phyloP scores from a whole-genome alignment of 2,113 vertebrate genomes.

The Nannobrachium achirus region DNA sequence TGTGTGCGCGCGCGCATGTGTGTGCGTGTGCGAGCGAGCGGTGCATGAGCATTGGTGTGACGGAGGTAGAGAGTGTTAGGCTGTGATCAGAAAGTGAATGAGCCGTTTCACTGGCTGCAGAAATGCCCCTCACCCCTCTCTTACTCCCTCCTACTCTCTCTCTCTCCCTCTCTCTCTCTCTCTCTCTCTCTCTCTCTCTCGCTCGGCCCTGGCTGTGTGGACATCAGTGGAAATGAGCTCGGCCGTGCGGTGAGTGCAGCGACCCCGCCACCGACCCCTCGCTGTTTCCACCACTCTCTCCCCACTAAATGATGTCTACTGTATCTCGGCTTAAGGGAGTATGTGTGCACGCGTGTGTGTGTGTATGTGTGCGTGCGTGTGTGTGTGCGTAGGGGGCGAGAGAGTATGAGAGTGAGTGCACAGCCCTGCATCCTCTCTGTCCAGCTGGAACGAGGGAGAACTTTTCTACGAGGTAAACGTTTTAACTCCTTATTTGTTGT shows the following conservation, averaged over 20 bases:
- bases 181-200: constrained; percentile 13
- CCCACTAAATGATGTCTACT: constrained; percentile 69
- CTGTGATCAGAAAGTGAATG: constrained; percentile 78
- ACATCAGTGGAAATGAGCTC: constrained; percentile 77
- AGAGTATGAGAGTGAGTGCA: background rate
- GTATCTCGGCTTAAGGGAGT: constrained; percentile 42
- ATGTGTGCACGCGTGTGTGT: too few species aligned
- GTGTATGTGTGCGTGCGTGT: too few species aligned
- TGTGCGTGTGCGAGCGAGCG: constrained; percentile 40
- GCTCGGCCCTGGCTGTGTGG: constrained; percentile 33
- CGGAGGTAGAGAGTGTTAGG: constrained; percentile 37
- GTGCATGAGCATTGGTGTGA: constrained; percentile 38
- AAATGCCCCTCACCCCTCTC: constrained; percentile 12
- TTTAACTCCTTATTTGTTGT: constrained; percentile 11
- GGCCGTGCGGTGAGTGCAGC: constrained; percentile 77
- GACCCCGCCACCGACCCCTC: constrained; percentile 69
- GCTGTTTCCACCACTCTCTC: constrained; percentile 60
- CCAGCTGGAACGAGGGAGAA: constrained; percentile 22
- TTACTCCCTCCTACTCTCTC: constrained; percentile 13
- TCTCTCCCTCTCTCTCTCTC: background rate
- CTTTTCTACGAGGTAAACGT: constrained; percentile 15
- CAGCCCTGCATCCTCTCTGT: constrained; percentile 1
- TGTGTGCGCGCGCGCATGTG: constrained; percentile 10
- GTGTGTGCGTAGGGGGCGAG: too few species aligned
- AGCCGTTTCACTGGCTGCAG: constrained; percentile 69